Percentiles rank a stretch among this genome's conserved stretches.
Conservation (phyloP, 1,140 invertebrate species). For the Papilio machaon region DNA sequence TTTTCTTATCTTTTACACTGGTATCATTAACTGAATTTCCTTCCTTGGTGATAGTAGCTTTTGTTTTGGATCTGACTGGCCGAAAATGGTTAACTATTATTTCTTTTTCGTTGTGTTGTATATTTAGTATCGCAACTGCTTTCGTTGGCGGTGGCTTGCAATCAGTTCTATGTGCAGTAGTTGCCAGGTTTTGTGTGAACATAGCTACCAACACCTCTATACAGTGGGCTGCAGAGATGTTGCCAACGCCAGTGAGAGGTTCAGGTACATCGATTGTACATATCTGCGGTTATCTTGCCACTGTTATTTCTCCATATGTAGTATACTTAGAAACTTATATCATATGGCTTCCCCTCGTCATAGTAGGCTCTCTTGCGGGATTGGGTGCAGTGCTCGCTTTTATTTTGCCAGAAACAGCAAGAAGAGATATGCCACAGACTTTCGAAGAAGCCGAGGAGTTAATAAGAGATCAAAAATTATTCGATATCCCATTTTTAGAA, state of each 20-base stretch:
- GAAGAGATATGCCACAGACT: conserved; percentile 89
- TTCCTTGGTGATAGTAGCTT: conserved; percentile 60
- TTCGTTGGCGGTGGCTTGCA: conserved; percentile 58
- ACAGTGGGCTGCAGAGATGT: conserved; percentile 71
- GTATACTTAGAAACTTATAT: conserved; percentile 61
- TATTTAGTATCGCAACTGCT: conserved; percentile 60
- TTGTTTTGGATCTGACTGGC: conserved; percentile 67
- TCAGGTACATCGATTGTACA: conserved; percentile 84
- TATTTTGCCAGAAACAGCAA: conserved; percentile 89
- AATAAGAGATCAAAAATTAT: conserved; percentile 53
- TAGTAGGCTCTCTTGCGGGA: conserved; percentile 87
- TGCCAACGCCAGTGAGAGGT: conserved; percentile 85
- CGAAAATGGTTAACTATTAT: conserved; percentile 60
- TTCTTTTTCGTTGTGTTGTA: conserved; percentile 48
- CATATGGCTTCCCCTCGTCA: conserved; percentile 85
- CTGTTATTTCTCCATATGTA: conserved; percentile 65
- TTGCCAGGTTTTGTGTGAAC: conserved; percentile 67
- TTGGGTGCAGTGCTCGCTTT: conserved; percentile 86
- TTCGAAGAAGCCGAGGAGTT: conserved; percentile 86
- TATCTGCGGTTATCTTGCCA: conserved; percentile 80
- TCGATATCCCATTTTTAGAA: conserved; percentile 50
- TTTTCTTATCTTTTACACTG: conserved; percentile 69
- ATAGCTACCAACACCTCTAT: conserved; percentile 59
- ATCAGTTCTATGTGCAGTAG: conserved; percentile 63
- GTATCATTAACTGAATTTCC: conserved; percentile 73